These are phyloP conservation scores for Cabera pusaria DNA, from an alignment of 2,888 invertebrate genomes.

Conservation along the genomic window DNA sequence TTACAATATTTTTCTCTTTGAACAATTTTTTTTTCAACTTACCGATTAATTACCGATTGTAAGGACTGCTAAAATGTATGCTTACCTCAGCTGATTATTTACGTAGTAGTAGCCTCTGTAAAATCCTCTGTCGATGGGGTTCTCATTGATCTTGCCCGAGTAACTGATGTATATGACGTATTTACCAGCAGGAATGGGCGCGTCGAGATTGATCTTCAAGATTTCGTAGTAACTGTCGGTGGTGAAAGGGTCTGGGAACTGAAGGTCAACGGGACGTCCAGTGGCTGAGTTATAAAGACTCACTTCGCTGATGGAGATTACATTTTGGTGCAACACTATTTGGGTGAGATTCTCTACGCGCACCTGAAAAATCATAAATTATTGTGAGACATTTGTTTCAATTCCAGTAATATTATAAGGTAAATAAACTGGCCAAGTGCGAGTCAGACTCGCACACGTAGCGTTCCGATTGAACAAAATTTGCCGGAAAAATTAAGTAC, in stretches of 20 bases:
- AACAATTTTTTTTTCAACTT: too few relatives aligned
- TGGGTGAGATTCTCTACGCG: constrained; percentile 50
- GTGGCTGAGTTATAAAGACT: constrained; percentile 41
- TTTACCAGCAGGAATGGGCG: constrained; percentile 46
- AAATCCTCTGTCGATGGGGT: constrained; percentile 70
- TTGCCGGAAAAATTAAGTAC: too few relatives aligned
- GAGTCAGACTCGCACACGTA: too few relatives aligned
- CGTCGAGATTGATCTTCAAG: constrained; percentile 55
- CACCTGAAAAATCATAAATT: constrained; percentile 57
- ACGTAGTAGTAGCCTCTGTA: constrained; percentile 69
- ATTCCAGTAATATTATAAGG: too few relatives aligned
- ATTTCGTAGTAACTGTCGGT: constrained; percentile 61
- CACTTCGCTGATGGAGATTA: constrained; percentile 52
- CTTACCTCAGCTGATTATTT: constrained; percentile 51
- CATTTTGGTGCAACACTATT: constrained; percentile 71
- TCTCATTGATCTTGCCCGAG: constrained; percentile 59
- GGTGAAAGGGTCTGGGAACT: constrained; percentile 46
- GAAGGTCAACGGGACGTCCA: constrained; percentile 44
- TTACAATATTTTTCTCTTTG: too few relatives aligned
- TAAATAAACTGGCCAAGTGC: too few relatives aligned
- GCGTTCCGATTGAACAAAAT: too few relatives aligned
- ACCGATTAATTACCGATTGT: too few relatives aligned
- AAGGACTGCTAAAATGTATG: too few relatives aligned
- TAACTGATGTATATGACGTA: constrained; percentile 60
- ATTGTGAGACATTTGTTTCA: too few relatives aligned